Evolutionary conservation across 2,113 vertebrate species (phyloP).

Genomic region (Hypanus sabinus): DNA sequence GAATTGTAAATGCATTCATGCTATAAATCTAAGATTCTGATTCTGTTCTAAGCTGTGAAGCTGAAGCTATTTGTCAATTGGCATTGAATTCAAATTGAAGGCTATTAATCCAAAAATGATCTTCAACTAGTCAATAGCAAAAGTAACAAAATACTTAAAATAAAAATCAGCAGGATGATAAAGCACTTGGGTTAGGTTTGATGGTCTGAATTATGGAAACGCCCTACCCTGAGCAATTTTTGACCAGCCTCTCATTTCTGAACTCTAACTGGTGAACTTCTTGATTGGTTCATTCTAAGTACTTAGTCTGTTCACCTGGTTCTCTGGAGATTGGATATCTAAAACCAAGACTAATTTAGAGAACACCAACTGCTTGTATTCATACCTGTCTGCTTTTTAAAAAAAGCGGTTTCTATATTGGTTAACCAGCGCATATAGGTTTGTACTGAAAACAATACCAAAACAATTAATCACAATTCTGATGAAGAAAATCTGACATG

Average conservation of each 20-base stretch:
- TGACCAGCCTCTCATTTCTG: neutral
- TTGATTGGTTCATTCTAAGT: neutral
- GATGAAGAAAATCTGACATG: constrained; percentile 1
- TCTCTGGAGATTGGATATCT: neutral
- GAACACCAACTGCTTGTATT: constrained; percentile 7
- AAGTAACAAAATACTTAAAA: neutral
- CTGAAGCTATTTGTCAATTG: neutral
- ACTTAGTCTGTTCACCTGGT: neutral
- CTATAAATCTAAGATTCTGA: neutral
- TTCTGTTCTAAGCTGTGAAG: neutral
- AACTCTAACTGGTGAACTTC: neutral
- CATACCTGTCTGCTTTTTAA: neutral
- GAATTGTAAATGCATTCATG: neutral
- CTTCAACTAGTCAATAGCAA: neutral
- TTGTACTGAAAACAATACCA: neutral
- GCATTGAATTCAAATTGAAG: neutral
- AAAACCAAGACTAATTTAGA: neutral
- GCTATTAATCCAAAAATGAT: neutral
- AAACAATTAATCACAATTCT: neutral
- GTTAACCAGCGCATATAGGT: neutral
- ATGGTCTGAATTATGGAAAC: neutral
- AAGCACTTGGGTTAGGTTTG: neutral
- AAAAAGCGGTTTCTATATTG: neutral
- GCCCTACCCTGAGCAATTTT: neutral
- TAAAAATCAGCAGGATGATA: neutral